Evolutionary conservation across 2,888 invertebrate genomes (phyloP).

Genomic region (Copidosoma aretas): DNA sequence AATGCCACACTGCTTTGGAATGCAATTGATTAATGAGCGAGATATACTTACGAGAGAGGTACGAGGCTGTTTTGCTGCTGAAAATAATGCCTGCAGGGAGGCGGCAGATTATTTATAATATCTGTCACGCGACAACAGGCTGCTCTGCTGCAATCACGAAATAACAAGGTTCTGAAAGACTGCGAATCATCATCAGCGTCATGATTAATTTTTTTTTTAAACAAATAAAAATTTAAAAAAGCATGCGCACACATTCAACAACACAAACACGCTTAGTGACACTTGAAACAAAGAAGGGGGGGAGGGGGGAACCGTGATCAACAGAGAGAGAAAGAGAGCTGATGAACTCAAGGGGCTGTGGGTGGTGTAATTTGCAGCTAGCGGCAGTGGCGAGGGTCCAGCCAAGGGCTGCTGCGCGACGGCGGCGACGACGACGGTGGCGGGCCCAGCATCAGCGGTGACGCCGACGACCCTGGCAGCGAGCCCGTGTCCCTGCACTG

Average conservation of each 20-base stretch:
- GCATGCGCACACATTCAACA: neutral
- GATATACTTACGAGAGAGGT: constrained; percentile 6
- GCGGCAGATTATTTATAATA: constrained; percentile 16
- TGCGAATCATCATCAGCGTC: neutral
- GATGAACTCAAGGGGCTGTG: constrained; percentile 30
- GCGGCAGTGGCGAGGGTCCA: constrained; percentile 55
- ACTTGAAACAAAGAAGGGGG: neutral
- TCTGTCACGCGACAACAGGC: neutral
- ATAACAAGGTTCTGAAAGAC: neutral
- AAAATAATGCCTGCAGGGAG: constrained; percentile 21
- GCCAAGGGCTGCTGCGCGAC: too few relatives aligned
- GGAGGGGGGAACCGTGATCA: neutral
- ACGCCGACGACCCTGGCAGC: too few relatives aligned
- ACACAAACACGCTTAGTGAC: neutral
- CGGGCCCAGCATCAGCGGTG: too few relatives aligned
- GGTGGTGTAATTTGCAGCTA: constrained; percentile 57
- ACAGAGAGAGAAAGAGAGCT: constrained; percentile 11
- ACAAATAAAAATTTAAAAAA: constrained; percentile 7
- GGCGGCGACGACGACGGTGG: constrained; percentile 51
- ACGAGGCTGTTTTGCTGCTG: constrained; percentile 19
- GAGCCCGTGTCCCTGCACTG: constrained; percentile 22
- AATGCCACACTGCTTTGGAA: constrained; percentile 23
- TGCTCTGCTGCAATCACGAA: too few relatives aligned
- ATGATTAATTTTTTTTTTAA: neutral
- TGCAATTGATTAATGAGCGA: constrained; percentile 12